Percentiles rank a stretch among this genome's conserved stretches.
Evolutionary conservation across 2,888 invertebrate species (phyloP).

Genomic region (Coenonympha arcania): DNA sequence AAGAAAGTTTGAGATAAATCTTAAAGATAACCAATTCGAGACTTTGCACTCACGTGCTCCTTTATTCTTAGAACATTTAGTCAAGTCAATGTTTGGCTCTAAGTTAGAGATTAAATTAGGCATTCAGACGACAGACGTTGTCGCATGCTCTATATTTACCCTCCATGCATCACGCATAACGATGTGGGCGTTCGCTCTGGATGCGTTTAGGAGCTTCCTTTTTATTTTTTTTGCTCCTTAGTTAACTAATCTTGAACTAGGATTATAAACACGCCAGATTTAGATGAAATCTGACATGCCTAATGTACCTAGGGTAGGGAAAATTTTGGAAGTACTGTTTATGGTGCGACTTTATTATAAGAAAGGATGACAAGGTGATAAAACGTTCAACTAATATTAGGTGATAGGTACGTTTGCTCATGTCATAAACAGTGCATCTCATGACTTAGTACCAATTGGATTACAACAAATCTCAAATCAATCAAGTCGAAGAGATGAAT

Average conservation of each 20-base stretch:
- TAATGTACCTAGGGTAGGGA: too few relatives aligned
- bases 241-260: slow-evolving; percentile 2
- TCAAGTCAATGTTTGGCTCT: slow-evolving; percentile 3
- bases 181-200: slow-evolving; percentile 37
- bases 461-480: too few relatives aligned
- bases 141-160: slow-evolving; percentile 32
- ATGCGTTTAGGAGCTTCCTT: background rate
- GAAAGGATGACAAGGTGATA: too few relatives aligned
- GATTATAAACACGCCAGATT: slow-evolving; percentile 1
- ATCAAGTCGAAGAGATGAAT: too few relatives aligned
- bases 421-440: too few relatives aligned
- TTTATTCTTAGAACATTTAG: background rate
- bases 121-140: slow-evolving; percentile 19
- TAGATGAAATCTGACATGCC: background rate
- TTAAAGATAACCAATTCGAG: background rate
- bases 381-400: too few relatives aligned
- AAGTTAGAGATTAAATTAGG: slow-evolving; percentile 20
- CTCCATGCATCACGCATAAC: slow-evolving; percentile 39
- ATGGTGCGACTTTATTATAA: too few relatives aligned
- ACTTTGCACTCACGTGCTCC: background rate
- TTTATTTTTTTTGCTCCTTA: background rate
- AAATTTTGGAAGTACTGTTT: too few relatives aligned
- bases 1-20: too few relatives aligned
- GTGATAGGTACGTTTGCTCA: too few relatives aligned
- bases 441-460: too few relatives aligned